phyloP scores from a whole-genome alignment of 2,888 invertebrate genomes.

The Eupelmus urozonus region DNA sequence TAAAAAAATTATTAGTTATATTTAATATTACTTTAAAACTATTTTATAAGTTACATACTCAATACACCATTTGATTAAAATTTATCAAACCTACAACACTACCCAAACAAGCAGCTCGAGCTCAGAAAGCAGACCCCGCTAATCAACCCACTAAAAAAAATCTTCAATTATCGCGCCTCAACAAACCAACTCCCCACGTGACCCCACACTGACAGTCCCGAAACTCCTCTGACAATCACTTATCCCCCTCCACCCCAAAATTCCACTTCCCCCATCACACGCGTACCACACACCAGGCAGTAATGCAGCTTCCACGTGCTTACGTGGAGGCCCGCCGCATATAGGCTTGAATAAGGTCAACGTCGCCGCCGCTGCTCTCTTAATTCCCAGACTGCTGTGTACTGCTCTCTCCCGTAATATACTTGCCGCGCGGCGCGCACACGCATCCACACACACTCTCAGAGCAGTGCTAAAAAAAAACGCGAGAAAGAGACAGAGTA shows the following conservation, averaged over 20 bases:
- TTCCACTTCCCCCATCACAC: neutral
- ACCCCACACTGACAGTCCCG: slow-evolving; percentile 17
- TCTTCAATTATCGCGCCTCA: slow-evolving; percentile 23
- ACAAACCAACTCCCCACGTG: neutral
- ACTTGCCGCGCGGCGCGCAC: no score
- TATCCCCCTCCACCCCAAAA: no score
- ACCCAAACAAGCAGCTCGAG: no score
- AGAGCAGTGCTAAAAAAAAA: slow-evolving; percentile 12
- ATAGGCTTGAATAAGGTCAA: slow-evolving; percentile 38
- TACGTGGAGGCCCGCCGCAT: slow-evolving; percentile 60
- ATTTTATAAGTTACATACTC: no score
- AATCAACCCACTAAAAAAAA: neutral
- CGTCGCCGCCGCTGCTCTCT: neutral
- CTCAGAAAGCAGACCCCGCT: no score
- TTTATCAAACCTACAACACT: no score
- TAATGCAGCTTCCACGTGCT: slow-evolving; percentile 57
- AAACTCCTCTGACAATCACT: neutral
- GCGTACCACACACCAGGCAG: no score
- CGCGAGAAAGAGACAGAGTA: no score
- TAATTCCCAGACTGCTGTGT: neutral
- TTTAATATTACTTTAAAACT: no score
- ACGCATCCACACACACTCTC: no score
- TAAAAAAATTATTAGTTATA: no score
- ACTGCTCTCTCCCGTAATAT: neutral
- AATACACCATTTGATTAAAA: no score